Evolutionary conservation across 2,113 vertebrate species (phyloP), one percentile per base, ranked within the genome.

Genomic region (Corythoichthys haematopterus): DNA sequence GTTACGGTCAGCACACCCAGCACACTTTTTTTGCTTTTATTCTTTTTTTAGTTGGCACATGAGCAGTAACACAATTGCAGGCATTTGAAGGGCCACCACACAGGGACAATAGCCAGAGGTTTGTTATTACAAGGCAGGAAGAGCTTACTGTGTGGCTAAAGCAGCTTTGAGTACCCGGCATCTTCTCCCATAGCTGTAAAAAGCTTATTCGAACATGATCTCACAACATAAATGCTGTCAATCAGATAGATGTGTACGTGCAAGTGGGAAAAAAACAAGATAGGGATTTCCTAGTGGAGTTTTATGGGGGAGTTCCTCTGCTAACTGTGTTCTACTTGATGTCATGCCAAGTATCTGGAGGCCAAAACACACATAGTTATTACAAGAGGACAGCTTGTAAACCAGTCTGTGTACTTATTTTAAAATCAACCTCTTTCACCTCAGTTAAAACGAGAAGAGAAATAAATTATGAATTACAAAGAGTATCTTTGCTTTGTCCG

Each of bases 51-150:
- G 20, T 37, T 11, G 47, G 47, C 69, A 66, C 66, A 65, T 64
- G 53, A 65, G 45, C 40, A 14, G 43, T 62, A 37, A 72, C 14
- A 63, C 67, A 63, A 69, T 66, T 12, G 66, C 57, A 36, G 64
- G 66, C 66, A 76, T 62, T 70, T 70, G 33, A 76, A 61, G 74
- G 67, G 65, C 72, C 64, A 59, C 65, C 56, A 72, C 67, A 75
- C 72, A 77, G 51, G 60, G 75, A 83, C 81, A 84, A 79, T 77
- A 76, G 64, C 71, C 75, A 71, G 74, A 68, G 74, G 81, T 83
- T 69, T 80, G 80, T 81, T 80, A 46, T 76, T 53, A 63, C 40
- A 80, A 75, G 57, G 61, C 79, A 84, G 82, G 84, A 84, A 80
- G 58, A 69, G 66, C 72, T 74, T 28, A 69, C 84, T 83, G 78